phyloP scores from a whole-genome alignment of 2,113 vertebrate genomes.

The Prionailurus viverrinus region DNA sequence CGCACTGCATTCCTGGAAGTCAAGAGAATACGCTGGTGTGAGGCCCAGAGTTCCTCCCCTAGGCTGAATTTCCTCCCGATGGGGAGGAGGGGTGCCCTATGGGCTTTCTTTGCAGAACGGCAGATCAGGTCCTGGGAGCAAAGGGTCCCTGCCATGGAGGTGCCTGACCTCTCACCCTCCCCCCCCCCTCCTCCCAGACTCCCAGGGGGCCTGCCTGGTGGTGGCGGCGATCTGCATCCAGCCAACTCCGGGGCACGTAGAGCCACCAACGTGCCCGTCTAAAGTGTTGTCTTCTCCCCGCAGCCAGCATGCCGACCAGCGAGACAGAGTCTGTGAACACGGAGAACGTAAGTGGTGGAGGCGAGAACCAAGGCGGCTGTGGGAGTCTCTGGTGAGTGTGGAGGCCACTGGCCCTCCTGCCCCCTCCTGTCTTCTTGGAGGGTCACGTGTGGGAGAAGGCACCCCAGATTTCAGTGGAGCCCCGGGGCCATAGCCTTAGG shows the following conservation, averaged over 20 bases:
- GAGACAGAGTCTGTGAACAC: constrained; percentile 98
- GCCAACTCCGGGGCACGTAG: rapidly evolving
- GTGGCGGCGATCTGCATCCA: neutral
- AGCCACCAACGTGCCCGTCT: rapidly evolving
- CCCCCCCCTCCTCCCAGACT: rapidly evolving
- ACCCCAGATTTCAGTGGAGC: neutral
- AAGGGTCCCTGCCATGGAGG: neutral
- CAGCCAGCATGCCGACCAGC: constrained; percentile 97
- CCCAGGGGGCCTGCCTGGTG: neutral
- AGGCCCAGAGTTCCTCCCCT: neutral
- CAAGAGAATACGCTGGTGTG: too few relatives aligned
- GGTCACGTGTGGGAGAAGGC: neutral
- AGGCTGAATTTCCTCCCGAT: neutral
- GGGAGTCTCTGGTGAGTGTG: constrained; percentile 94
- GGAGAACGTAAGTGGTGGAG: constrained; percentile 94
- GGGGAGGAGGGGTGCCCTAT: neutral
- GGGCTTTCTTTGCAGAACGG: neutral
- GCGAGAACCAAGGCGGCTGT: constrained; percentile 92
- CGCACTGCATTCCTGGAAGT: neutral
- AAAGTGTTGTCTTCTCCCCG: constrained; percentile 23
- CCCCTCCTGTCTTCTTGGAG: neutral
- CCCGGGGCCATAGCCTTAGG: neutral
- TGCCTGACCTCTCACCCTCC: neutral
- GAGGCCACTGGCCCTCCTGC: rapidly evolving
- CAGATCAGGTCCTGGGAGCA: neutral